Conservation (phyloP, 2,888 invertebrate species). For the Andrena flavipes region DNA sequence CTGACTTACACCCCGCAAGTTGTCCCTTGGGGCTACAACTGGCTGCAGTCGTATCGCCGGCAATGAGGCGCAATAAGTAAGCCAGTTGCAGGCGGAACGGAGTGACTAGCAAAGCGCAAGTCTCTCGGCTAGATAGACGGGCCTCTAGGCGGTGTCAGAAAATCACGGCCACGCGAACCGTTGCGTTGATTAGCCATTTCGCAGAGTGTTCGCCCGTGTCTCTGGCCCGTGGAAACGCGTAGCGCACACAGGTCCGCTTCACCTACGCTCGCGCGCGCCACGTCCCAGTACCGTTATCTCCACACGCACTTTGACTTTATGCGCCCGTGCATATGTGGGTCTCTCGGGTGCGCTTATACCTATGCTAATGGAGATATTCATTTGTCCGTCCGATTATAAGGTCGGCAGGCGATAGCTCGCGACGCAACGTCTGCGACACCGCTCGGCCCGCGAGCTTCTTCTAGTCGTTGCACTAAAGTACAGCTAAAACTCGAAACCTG, state of each 20-base stretch:
- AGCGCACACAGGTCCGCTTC: slow-evolving; percentile 20
- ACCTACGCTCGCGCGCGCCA: slow-evolving; percentile 42
- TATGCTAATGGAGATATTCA: slow-evolving; percentile 73
- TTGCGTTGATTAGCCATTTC: slow-evolving; percentile 49
- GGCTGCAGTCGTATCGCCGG: slow-evolving; percentile 12
- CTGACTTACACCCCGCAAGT: background rate
- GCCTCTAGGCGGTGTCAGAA: slow-evolving; percentile 40
- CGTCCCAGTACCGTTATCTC: slow-evolving; percentile 73
- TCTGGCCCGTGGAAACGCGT: slow-evolving; percentile 43
- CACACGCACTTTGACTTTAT: slow-evolving; percentile 75
- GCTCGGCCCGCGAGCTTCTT: background rate
- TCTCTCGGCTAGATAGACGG: slow-evolving; percentile 3
- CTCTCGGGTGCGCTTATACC: slow-evolving; percentile 64
- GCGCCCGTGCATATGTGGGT: slow-evolving; percentile 74
- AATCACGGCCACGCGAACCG: slow-evolving; percentile 49
- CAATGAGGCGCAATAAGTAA: slow-evolving; percentile 6
- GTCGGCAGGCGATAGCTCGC: slow-evolving; percentile 12
- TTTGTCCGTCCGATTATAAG: slow-evolving; percentile 71
- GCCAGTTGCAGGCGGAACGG: slow-evolving; percentile 33
- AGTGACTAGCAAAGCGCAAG: slow-evolving; percentile 7
- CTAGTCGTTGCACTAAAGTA: background rate
- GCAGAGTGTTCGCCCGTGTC: slow-evolving; percentile 7
- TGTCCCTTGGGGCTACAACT: background rate
- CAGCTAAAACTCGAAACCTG: background rate
- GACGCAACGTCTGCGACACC: background rate